Conservation (phyloP, 2,888 invertebrate species). For the Acanthacorydalis orientalis region DNA sequence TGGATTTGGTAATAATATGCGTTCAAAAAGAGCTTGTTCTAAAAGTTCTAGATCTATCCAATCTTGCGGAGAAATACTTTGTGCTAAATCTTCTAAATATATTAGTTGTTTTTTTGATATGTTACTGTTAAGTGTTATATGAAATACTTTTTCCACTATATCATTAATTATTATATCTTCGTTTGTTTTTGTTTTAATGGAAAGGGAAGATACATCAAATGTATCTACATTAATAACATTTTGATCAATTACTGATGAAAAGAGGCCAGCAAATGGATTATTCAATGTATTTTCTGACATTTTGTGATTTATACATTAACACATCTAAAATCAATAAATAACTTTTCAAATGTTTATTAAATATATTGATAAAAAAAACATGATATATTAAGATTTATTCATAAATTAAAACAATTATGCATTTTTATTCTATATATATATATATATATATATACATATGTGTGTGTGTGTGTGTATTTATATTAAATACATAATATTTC, state of each 20-base stretch:
- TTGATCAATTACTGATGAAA: slow-evolving; percentile 13
- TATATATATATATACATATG: too few relatives aligned
- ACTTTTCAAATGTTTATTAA: too few relatives aligned
- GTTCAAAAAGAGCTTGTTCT: slow-evolving; percentile 65
- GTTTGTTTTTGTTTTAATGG: background rate
- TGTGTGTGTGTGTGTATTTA: too few relatives aligned
- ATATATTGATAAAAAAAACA: background rate
- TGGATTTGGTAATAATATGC: slow-evolving; percentile 44
- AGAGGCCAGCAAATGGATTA: slow-evolving; percentile 25
- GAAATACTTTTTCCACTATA: slow-evolving; percentile 53
- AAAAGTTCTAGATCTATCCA: slow-evolving; percentile 46
- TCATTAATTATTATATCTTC: slow-evolving; percentile 26
- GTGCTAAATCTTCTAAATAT: slow-evolving; percentile 45
- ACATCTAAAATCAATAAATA: too few relatives aligned
- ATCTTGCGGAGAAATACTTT: slow-evolving; percentile 28
- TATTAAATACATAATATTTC: too few relatives aligned
- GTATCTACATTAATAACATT: too few relatives aligned
- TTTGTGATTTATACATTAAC: background rate
- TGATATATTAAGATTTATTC: background rate
- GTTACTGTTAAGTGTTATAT: slow-evolving; percentile 45
- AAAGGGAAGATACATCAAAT: too few relatives aligned
- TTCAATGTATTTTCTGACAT: slow-evolving; percentile 9
- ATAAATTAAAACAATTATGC: too few relatives aligned
- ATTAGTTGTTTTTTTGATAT: slow-evolving; percentile 33
- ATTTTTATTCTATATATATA: too few relatives aligned